These are phyloP conservation scores for Perithous albicinctus DNA, from an alignment of 2,888 invertebrate species.

Conservation along the genomic window DNA sequence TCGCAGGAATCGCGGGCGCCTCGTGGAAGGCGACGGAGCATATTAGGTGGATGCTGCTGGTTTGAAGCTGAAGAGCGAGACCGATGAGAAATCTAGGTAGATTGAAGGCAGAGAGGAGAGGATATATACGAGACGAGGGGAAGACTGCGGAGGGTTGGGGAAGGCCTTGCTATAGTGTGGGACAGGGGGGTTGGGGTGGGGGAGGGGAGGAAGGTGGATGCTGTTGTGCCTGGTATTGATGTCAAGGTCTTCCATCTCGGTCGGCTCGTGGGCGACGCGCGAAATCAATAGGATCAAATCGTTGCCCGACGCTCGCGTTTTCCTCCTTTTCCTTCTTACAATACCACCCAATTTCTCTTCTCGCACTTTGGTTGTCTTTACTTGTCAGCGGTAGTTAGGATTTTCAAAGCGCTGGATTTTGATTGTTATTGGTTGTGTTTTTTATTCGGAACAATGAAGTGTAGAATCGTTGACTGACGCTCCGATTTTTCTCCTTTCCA, in stretches of 20 bases:
- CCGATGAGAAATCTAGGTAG: constrained; percentile 60
- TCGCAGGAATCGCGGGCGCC: constrained; percentile 63
- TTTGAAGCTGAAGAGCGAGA: constrained; percentile 55
- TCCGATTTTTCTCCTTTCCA: too few species aligned
- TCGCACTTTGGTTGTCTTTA: neutral
- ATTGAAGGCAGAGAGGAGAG: constrained; percentile 65
- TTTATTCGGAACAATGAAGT: too few species aligned
- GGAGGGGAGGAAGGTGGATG: too few species aligned
- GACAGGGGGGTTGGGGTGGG: constrained; percentile 73
- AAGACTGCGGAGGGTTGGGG: constrained; percentile 74
- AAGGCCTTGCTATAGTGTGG: constrained; percentile 68
- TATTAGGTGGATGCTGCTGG: constrained; percentile 60
- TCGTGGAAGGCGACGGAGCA: constrained; percentile 63
- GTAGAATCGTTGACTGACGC: too few species aligned
- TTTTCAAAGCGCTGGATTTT: too few species aligned
- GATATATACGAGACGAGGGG: constrained; percentile 27
- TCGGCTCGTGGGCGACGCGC: constrained; percentile 81
- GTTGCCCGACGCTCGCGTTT: constrained; percentile 66
- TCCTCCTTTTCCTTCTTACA: constrained; percentile 21
- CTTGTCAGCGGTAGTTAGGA: too few species aligned
- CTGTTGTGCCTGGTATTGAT: constrained; percentile 79
- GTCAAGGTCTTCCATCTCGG: constrained; percentile 82
- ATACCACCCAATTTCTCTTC: neutral
- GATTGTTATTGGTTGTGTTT: too few species aligned
- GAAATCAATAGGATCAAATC: constrained; percentile 82